These are phyloP conservation scores for Episyrphus balteatus DNA, from an alignment of 1,140 invertebrate genomes.

Conservation along the genomic window DNA sequence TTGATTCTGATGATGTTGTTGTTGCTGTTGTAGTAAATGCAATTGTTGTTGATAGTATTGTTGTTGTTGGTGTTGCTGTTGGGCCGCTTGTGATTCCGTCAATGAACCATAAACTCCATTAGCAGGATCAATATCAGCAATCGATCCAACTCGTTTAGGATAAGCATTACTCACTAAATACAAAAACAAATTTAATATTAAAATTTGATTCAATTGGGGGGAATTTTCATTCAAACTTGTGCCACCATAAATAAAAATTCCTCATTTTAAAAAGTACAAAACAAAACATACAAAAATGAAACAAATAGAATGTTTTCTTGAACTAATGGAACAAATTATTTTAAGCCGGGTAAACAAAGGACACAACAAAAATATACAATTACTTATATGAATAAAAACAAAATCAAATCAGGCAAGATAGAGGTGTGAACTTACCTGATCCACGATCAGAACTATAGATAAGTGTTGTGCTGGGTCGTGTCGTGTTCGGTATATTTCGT, in stretches of 20 bases:
- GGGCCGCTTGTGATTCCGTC: conserved; percentile 36
- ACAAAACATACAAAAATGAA: too few relatives aligned
- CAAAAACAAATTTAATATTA: not conserved
- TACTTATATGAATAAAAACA: too few relatives aligned
- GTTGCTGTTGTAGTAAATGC: conserved; percentile 26
- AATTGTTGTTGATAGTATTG: conserved; percentile 22
- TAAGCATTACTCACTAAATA: conserved; percentile 29
- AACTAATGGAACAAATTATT: too few relatives aligned
- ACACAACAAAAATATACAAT: too few relatives aligned
- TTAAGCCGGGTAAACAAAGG: too few relatives aligned
- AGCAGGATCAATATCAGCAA: conserved; percentile 90
- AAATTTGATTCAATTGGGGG: too few relatives aligned
- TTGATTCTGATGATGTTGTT: conserved; percentile 14
- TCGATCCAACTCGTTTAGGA: conserved; percentile 74
- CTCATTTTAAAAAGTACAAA: too few relatives aligned
- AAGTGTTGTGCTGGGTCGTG: conserved; percentile 61
- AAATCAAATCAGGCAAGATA: too few relatives aligned
- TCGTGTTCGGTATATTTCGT: conserved; percentile 60
- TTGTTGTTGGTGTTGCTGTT: conserved; percentile 17
- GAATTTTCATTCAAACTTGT: not conserved
- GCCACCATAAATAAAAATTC: not conserved
- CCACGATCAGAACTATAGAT: conserved; percentile 73
- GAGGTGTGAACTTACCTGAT: conserved; percentile 35
- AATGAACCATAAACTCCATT: conserved; percentile 81
- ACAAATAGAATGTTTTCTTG: too few relatives aligned